These are phyloP conservation scores for Thermophis baileyi DNA, from an alignment of 2,113 vertebrate genomes.

Conservation along the genomic window DNA sequence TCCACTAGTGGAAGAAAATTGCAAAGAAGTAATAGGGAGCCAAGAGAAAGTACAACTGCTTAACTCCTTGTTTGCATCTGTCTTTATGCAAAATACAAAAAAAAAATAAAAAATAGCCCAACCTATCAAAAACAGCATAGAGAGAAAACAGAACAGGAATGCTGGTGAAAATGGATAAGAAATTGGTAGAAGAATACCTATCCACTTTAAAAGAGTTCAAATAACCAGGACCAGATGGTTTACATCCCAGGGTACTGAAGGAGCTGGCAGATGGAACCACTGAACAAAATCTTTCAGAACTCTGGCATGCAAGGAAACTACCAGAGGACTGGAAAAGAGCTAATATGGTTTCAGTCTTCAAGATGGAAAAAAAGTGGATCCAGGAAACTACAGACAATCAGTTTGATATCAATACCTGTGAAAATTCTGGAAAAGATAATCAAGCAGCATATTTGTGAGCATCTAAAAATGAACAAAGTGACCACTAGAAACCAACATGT, in stretches of 20 bases:
- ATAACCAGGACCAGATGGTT: background rate
- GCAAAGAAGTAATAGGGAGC: background rate
- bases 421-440: background rate
- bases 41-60: background rate
- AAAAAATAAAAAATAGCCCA: background rate
- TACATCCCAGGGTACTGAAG: background rate
- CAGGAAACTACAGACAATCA: background rate
- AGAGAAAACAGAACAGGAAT: background rate
- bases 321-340: background rate
- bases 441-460: too few species aligned
- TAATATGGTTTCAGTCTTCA: background rate
- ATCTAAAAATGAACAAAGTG: too few species aligned
- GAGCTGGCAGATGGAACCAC: background rate
- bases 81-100: background rate
- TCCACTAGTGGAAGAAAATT: background rate
- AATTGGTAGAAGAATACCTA: background rate
- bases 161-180: background rate
- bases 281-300: background rate
- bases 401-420: background rate
- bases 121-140: background rate
- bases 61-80: background rate
- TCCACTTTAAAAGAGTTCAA: background rate
- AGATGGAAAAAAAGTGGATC: background rate
- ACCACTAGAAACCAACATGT: too few species aligned
- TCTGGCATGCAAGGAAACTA: background rate